Evolutionary conservation across 2,888 invertebrate genomes (phyloP), one percentile per base, ranked within the genome.

Genomic region (Catocala nupta): DNA sequence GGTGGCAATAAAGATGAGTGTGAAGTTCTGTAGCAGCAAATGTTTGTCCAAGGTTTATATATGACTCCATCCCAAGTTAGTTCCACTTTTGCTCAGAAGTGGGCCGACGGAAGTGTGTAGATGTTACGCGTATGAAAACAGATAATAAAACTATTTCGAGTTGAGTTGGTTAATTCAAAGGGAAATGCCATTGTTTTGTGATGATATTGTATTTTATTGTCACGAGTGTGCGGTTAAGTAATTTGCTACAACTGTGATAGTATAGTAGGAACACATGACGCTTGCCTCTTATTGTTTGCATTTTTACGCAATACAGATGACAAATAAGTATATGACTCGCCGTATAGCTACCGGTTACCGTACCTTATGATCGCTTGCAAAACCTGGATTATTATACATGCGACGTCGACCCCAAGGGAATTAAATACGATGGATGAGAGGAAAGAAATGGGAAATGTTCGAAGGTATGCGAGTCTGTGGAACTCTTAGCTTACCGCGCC

Each of bases 81-180:
- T 90, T 90, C 84, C 88, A 90, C 85, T 84, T 85, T 82, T 81
- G 83, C 76, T 76, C 69, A 73, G 73, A 90, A 84, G 73, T 88
- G 71, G 90, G 88, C 80, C 87, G 87, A 60, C 77, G 90, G 90
- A 85, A 87, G 83, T 77, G 39, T 75, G 34, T 78, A 70, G 73
- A 77, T 78, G 81, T 81, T 77, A 80, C 73, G 72, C 77, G 55
- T 52, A 68, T 55, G 65, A 71, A 73, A 75, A 71, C 76, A 73
- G 77, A 74, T 80, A 76, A 78, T 73, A 66, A 65, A 75, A 70
- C 58, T 70, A 72, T 74, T 76, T 70, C 65, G 55, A 55, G 33
- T 63, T 54, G 65, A 55, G 68, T 70, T 70, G 60, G 73, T 67
- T 71, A 65, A 73, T 72, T 70, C 55, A 67, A 68, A 73, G 57